These are phyloP conservation scores for Campaea margaritaria DNA, from an alignment of 2,888 invertebrate genomes.

Conservation along the genomic window DNA sequence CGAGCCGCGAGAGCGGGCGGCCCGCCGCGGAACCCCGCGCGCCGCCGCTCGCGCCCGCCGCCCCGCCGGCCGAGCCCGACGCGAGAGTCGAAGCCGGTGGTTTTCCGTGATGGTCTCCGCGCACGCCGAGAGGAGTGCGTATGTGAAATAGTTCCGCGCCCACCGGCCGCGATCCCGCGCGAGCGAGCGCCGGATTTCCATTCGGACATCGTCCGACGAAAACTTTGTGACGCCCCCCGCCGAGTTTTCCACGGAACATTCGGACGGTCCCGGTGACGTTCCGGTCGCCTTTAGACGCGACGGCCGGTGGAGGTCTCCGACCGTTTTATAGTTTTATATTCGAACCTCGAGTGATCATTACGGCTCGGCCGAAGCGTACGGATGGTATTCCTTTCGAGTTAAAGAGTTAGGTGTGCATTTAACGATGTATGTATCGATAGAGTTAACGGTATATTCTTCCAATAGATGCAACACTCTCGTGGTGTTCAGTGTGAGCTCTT, in stretches of 20 bases:
- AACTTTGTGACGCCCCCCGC: neutral
- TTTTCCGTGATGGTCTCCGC: too few species aligned
- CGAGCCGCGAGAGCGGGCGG: too few species aligned
- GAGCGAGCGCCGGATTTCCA: neutral
- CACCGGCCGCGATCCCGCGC: neutral
- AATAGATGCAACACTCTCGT: neutral
- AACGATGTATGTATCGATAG: slow-evolving; percentile 5
- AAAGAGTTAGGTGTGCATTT: neutral
- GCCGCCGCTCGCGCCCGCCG: slow-evolving; percentile 42
- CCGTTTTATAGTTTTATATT: slow-evolving; percentile 49
- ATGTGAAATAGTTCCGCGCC: neutral
- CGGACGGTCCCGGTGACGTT: neutral
- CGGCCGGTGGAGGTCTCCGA: slow-evolving; percentile 11
- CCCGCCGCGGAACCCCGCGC: slow-evolving; percentile 45
- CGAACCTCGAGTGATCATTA: slow-evolving; percentile 6
- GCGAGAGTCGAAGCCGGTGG: neutral
- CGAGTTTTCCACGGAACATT: neutral
- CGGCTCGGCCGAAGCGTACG: neutral
- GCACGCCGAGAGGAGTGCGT: neutral
- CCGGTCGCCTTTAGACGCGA: too few species aligned
- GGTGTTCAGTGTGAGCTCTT: neutral
- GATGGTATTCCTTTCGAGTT: neutral
- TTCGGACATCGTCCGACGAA: neutral
- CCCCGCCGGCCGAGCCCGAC: slow-evolving; percentile 19
- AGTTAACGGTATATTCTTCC: neutral